Evolutionary conservation across 2,797 vertebrate genomes (phyloP).

Genomic region (Mormyrus hasselquistii): DNA sequence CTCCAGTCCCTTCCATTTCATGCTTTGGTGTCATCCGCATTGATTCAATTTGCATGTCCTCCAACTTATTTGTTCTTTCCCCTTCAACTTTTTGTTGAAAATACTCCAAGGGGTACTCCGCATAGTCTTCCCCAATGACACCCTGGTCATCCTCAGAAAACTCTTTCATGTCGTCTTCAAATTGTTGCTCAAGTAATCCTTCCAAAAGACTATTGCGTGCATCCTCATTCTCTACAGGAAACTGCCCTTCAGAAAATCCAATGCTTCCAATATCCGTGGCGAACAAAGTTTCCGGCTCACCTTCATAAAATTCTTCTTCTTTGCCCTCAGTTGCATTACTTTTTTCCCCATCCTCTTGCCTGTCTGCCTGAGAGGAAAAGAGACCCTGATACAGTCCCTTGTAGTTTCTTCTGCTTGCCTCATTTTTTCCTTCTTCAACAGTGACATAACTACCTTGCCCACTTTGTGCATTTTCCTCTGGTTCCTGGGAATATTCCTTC

Average conservation of each 20-base stretch:
- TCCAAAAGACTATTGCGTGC: slow-evolving; percentile 35
- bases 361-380: background rate
- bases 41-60: background rate
- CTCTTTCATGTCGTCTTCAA: slow-evolving; percentile 46
- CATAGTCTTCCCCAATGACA: slow-evolving; percentile 58
- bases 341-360: background rate
- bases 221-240: slow-evolving; percentile 34
- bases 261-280: background rate
- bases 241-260: background rate
- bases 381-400: background rate
- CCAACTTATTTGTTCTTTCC: slow-evolving; percentile 17
- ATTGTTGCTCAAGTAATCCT: slow-evolving; percentile 25
- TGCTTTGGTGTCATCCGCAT: background rate
- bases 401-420: background rate
- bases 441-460: background rate
- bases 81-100: slow-evolving; percentile 52
- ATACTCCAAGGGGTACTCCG: slow-evolving; percentile 62
- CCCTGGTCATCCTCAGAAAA: slow-evolving; percentile 64
- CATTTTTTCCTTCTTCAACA: background rate
- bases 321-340: background rate
- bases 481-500: background rate
- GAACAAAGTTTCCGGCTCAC: background rate
- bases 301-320: background rate
- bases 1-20: background rate
- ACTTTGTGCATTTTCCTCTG: background rate